Percentiles rank a stretch among this genome's conserved stretches.
phyloP scores from a whole-genome alignment of 30 jellyfish, hydroid and myxozoan species.

The Hydractinia symbiolongicarpus region DNA sequence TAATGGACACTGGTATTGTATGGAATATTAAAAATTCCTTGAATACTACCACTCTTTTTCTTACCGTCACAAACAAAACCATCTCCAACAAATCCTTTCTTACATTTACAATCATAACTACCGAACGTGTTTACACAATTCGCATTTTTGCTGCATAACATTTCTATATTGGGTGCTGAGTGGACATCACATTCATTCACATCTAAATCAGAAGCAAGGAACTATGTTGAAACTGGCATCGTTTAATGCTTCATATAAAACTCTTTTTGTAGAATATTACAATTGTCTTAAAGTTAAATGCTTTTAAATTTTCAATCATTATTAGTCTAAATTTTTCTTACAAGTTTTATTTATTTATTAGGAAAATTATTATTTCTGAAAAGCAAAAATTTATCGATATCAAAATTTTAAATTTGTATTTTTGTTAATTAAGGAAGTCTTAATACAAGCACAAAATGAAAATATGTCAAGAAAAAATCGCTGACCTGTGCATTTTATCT shows the following conservation, averaged over 20 bases:
- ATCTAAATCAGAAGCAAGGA: not conserved
- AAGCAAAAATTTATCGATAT: too few species aligned
- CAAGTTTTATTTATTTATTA: not conserved
- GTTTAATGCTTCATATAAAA: not conserved
- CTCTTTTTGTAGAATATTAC: not conserved
- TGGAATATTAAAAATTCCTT: not conserved
- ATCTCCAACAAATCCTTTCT: not conserved
- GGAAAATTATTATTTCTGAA: too few species aligned
- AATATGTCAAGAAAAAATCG: not conserved
- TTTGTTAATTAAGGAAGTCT: not conserved
- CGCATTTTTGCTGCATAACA: not conserved
- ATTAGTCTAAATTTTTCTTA: too few species aligned
- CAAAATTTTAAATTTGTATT: too few species aligned
- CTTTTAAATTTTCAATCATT: too few species aligned
- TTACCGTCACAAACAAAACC: too few species aligned
- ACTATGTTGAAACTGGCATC: not conserved
- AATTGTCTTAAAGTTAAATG: too few species aligned
- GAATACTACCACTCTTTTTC: not conserved
- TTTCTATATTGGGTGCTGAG: not conserved
- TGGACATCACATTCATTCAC: not conserved
- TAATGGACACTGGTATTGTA: not conserved
- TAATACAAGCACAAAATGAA: not conserved
- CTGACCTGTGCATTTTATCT: slow-evolving; percentile 1
- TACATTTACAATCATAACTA: not conserved
- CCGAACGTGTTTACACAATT: slow-evolving; percentile 9